Evolutionary conservation across 2,888 invertebrate species (phyloP).

Genomic region (Cecidostiba fungosa): DNA sequence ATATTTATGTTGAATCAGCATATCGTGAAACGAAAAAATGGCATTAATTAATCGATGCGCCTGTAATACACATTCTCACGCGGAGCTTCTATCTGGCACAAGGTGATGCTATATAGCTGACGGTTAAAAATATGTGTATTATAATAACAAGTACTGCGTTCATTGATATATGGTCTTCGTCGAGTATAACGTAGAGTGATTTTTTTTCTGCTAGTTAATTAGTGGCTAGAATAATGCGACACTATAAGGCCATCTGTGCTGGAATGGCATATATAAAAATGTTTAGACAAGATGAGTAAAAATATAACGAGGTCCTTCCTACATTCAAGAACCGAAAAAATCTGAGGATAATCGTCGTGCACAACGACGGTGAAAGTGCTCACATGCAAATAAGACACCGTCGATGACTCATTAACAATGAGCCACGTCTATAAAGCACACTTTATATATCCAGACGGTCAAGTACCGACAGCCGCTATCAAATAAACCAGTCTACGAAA

Average conservation of each 20-base stretch:
- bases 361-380: conserved; percentile 36
- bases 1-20: background rate
- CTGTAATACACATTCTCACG: conserved; percentile 2
- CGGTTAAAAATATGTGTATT: background rate
- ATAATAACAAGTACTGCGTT: conserved; percentile 13
- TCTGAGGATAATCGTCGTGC: no score
- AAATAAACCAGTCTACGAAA: background rate
- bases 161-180: background rate
- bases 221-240: background rate
- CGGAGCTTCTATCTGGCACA: conserved; percentile 34
- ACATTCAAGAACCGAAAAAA: background rate
- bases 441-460: no score
- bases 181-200: background rate
- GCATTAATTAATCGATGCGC: conserved; percentile 22
- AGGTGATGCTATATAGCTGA: conserved; percentile 24
- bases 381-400: background rate
- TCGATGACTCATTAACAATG: conserved; percentile 33
- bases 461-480: no score
- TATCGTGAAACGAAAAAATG: conserved; percentile 27
- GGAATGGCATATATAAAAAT: background rate
- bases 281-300: background rate
- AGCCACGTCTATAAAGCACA: background rate
- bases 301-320: background rate
- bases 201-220: background rate
- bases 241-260: background rate